Evolutionary conservation across 2,888 invertebrate species (phyloP), one percentile per base, ranked within the genome.

Genomic region (Coelopa pilipes): DNA sequence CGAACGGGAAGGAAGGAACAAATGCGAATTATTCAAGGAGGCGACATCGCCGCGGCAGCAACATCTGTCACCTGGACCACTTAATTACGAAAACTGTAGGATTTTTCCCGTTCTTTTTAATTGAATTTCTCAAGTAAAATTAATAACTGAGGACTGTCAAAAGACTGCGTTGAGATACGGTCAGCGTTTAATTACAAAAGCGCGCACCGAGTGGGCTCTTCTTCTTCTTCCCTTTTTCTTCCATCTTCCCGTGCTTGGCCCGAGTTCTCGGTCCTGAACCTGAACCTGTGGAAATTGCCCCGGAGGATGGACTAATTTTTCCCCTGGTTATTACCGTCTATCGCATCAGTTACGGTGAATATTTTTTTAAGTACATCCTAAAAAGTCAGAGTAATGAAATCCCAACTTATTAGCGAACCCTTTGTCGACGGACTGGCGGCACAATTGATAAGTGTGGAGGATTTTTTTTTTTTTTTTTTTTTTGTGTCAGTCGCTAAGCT

Each of bases 71-170:
- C 34, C 62, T 17, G 59, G 46, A 45, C 15, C 65, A 21, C 63
- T 71, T 53, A 50, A 15, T 65, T 65, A 71, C 53, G 46, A 71
- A 65, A 71, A 65, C 45, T 55, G 65, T 50, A 24, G 21, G 45
- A 57, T 59, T 53, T 71, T 71, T 50, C 65, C 19, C 45, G 24
- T 65, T 45, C 10, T 55, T 65, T 70, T 71, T 71, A 46, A 71
- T 49, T 60, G 59, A 55, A 63, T 65, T 71, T 71, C 65, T 47
- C 53, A 21, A 55, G 55, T 55, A 71, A 71, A 71, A 71, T 71
- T 71, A 71, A 71, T 71, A 71, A 71, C 71, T 55, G 53, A 63
- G 55, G 65, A 65, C 63, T 71, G 71, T 71, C 71, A 71, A 49
- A 71, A 65, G 55, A 65, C 24, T 65, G 63, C 53, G 63, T 50